Evolutionary conservation across 2,797 vertebrate genomes (phyloP), one percentile per base, ranked within the genome.

Genomic region (Mormyrops boulengeri): DNA sequence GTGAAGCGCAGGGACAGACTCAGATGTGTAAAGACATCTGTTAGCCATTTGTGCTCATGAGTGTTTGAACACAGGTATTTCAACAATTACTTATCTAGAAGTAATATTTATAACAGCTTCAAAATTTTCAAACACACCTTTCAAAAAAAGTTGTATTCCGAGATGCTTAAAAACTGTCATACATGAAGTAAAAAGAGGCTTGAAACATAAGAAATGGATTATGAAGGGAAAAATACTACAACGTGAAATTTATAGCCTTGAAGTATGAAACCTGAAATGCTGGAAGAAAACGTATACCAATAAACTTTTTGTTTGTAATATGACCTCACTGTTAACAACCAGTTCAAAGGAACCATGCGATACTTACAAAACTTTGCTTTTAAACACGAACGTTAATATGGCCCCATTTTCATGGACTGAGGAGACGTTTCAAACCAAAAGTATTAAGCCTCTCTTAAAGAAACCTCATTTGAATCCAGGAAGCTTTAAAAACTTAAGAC

Each of bases 241-340:
- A 19, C 8, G 14, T 22, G 22, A 87, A 87, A 87, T 88, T 44
- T 66, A 66, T n/a, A 88, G 38, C 57, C 12, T 49, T 87, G 47
- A 26, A 87, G 38, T 44, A 88, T 55, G 85, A 87, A 50, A 50
- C 84, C 52, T 57, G 85, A 55, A 87, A 26, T 87, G 26, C 34
- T 41, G 38, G 38, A 26, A 88, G 87, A 66, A 88, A 88, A 62
- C 52, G 38, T 62, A 49, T 62, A 88, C 55, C 55, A 88, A 88
- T 62, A 88, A 62, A 62, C 57, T 62, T 88, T 47, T 66, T 88
- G 55, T 66, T 38, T 66, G 87, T 88, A 62, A 88, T 47, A 62
- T 47, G 55, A 62, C n/a, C 87, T 57, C 44, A 12, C 87, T 47
- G 38, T 88, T 88, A 88, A 88, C 26, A 87, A 66, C 38, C 55